Conservation (phyloP, 2,113 vertebrate species). For the Actenoides hombroni region DNA sequence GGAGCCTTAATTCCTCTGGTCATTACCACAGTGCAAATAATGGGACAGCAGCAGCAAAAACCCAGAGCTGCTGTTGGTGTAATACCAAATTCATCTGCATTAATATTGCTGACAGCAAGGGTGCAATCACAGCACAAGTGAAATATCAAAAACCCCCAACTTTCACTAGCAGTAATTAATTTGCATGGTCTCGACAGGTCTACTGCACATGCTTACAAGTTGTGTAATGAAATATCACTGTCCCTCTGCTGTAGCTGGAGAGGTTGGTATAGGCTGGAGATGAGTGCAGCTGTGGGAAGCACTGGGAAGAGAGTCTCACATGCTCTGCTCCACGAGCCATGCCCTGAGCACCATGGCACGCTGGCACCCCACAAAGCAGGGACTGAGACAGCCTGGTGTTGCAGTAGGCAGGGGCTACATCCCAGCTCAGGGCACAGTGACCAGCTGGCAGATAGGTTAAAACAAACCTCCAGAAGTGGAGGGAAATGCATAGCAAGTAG, state of each 20-base stretch:
- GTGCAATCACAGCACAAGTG: background rate
- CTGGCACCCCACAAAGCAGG: background rate
- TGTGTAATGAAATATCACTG: background rate
- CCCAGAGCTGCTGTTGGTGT: background rate
- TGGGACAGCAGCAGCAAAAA: background rate
- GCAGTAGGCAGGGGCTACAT: background rate
- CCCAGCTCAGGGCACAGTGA: background rate
- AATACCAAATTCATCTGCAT: background rate
- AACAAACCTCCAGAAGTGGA: background rate
- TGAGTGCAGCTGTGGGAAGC: background rate
- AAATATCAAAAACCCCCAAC: background rate
- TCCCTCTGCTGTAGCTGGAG: background rate
- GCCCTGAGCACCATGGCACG: background rate
- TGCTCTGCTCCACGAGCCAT: background rate
- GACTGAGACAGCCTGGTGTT: background rate
- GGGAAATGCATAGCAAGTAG: background rate
- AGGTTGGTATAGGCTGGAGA: background rate
- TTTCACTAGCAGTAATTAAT: constrained; percentile 45
- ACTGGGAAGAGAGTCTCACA: background rate
- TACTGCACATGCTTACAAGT: background rate
- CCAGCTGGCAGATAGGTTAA: background rate
- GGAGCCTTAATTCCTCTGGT: background rate
- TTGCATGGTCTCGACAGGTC: background rate
- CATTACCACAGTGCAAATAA: background rate
- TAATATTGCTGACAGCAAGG: background rate